phyloP scores from a whole-genome alignment of 2,888 invertebrate species.

The Latrodectus elegans region DNA sequence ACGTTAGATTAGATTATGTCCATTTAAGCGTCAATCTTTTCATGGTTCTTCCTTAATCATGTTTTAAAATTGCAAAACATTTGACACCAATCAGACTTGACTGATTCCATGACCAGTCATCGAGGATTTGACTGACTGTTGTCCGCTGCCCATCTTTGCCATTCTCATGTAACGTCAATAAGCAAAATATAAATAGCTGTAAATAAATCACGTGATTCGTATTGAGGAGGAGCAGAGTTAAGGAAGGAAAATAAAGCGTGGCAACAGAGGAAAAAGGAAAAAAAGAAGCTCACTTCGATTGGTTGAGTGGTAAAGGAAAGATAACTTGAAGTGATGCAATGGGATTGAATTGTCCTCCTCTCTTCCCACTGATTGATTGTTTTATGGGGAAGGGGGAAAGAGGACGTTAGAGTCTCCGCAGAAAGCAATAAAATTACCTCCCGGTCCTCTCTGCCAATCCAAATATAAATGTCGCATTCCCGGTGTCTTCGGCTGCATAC shows the following conservation, averaged over 20 bases:
- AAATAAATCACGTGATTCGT: no score
- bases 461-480: conserved; percentile 42
- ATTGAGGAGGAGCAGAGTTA: not conserved
- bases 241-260: not conserved
- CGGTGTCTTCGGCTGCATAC: not conserved
- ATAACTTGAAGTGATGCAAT: conserved; percentile 53
- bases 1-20: no score
- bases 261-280: not conserved
- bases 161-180: no score
- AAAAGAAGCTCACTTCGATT: conserved; percentile 29
- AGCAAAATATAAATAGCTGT: no score
- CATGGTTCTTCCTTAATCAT: not conserved
- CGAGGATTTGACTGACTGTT: no score
- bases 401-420: conserved; percentile 13
- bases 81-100: no score
- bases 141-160: no score
- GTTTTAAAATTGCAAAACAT: not conserved
- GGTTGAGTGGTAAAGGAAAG: conserved; percentile 12
- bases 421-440: conserved; percentile 63
- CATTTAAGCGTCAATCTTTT: not conserved
- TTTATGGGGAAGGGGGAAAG: conserved; percentile 18
- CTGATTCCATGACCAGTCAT: no score
- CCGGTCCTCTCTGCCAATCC: conserved; percentile 37
- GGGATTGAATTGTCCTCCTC: conserved; percentile 55
- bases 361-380: conserved; percentile 61